Conservation (phyloP, 2,888 invertebrate species). For the Thalpophila matura region DNA sequence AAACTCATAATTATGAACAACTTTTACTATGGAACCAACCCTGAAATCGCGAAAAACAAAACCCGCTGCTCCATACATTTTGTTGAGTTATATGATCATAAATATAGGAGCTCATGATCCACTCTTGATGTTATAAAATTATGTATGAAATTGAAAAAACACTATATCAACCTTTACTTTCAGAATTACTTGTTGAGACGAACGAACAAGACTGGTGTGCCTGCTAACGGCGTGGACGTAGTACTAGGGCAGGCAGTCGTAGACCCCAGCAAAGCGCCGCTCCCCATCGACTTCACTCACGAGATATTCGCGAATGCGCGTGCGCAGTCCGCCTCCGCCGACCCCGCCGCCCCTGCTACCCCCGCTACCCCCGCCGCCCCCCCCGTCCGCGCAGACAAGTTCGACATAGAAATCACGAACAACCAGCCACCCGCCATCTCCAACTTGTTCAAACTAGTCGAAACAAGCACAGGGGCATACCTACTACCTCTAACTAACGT, state of each 20-base stretch:
- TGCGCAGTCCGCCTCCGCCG: neutral
- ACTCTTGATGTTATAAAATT: too few species aligned
- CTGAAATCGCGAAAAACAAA: too few species aligned
- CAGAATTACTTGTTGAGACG: slow-evolving; percentile 64
- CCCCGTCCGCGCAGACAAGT: slow-evolving; percentile 36
- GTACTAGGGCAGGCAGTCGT: slow-evolving; percentile 53
- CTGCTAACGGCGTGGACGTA: slow-evolving; percentile 73
- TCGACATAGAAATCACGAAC: slow-evolving; percentile 46
- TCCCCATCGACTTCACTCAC: slow-evolving; percentile 77
- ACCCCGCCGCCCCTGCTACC: neutral
- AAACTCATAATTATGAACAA: too few species aligned
- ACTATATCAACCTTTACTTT: slow-evolving; percentile 30
- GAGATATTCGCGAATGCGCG: slow-evolving; percentile 58
- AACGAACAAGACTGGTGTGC: slow-evolving; percentile 28
- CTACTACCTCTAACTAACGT: slow-evolving; percentile 68
- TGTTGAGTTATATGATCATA: too few species aligned
- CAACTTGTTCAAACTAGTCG: slow-evolving; percentile 69
- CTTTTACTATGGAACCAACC: too few species aligned
- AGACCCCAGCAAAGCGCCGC: slow-evolving; percentile 66
- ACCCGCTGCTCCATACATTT: too few species aligned
- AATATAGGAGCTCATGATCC: too few species aligned
- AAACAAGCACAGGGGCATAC: slow-evolving; percentile 70
- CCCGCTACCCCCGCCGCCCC: neutral
- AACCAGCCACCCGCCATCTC: slow-evolving; percentile 45
- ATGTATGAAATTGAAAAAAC: too few species aligned